Evolutionary conservation across 2,888 invertebrate species (phyloP).

Genomic region (Limulus polyphemus): DNA sequence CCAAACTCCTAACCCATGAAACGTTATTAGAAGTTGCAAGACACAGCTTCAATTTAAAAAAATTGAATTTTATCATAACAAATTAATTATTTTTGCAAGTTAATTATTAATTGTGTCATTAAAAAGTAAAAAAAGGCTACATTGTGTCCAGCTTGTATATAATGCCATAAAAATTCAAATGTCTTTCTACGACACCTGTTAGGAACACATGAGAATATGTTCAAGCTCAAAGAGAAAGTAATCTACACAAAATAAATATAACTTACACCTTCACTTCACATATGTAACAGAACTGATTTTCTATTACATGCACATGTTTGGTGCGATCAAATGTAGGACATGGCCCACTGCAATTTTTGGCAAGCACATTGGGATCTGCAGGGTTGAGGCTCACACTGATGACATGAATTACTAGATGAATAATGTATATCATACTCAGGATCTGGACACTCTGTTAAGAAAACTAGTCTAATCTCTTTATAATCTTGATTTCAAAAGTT

Average conservation of each 20-base stretch:
- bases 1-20: too few relatives aligned
- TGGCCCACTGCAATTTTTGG: constrained; percentile 43
- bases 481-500: background rate
- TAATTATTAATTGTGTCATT: too few relatives aligned
- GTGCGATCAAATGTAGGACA: constrained; percentile 74
- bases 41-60: too few relatives aligned
- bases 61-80: too few relatives aligned
- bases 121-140: too few relatives aligned
- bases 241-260: constrained; percentile 30
- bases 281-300: constrained; percentile 83
- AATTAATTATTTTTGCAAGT: too few relatives aligned
- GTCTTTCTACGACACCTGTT: too few relatives aligned
- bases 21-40: too few relatives aligned
- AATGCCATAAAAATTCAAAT: too few relatives aligned
- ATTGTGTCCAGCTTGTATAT: too few relatives aligned
- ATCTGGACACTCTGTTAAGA: constrained; percentile 26
- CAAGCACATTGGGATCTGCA: constrained; percentile 59
- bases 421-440: constrained; percentile 49
- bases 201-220: too few relatives aligned
- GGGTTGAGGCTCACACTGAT: constrained; percentile 74
- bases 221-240: too few relatives aligned
- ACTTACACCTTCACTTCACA: constrained; percentile 52
- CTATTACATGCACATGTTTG: constrained; percentile 84
- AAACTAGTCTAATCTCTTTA: background rate
- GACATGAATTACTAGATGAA: constrained; percentile 62